Evolutionary conservation across 2,797 vertebrate species (phyloP).

Genomic region (Artibeus lituratus): DNA sequence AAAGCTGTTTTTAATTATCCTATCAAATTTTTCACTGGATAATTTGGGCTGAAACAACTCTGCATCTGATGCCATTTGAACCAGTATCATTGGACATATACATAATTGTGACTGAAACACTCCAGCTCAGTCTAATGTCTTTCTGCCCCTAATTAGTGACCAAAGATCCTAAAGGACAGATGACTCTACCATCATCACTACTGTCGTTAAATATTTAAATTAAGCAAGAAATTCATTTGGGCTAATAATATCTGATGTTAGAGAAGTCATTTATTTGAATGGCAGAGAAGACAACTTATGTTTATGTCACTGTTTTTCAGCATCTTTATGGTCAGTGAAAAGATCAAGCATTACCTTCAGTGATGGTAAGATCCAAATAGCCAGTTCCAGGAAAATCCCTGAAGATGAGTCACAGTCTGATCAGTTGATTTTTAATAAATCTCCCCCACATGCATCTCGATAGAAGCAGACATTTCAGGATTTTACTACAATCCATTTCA

Average conservation of each 20-base stretch:
- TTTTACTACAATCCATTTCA: too few species aligned
- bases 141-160: background rate
- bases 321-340: conserved; percentile 65
- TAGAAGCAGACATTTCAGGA: conserved; percentile 52
- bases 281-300: background rate
- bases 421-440: conserved; percentile 66
- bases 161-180: background rate
- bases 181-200: background rate
- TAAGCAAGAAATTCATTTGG: conserved; percentile 29
- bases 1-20: background rate
- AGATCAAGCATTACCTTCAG: conserved; percentile 64
- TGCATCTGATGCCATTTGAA: background rate
- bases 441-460: conserved; percentile 55
- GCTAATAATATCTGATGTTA: background rate
- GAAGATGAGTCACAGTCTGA: conserved; percentile 66
- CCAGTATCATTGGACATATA: background rate
- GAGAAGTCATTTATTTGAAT: conserved; percentile 32
- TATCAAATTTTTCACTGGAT: conserved; percentile 27
- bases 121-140: background rate
- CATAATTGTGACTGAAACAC: conserved; percentile 38
- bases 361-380: conserved; percentile 68
- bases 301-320: conserved; percentile 59
- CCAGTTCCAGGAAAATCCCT: conserved; percentile 71
- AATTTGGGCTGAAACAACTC: conserved; percentile 20
- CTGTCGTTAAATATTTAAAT: background rate